Conservation (phyloP, 2,113 vertebrate species). For the Paratilapia polleni region DNA sequence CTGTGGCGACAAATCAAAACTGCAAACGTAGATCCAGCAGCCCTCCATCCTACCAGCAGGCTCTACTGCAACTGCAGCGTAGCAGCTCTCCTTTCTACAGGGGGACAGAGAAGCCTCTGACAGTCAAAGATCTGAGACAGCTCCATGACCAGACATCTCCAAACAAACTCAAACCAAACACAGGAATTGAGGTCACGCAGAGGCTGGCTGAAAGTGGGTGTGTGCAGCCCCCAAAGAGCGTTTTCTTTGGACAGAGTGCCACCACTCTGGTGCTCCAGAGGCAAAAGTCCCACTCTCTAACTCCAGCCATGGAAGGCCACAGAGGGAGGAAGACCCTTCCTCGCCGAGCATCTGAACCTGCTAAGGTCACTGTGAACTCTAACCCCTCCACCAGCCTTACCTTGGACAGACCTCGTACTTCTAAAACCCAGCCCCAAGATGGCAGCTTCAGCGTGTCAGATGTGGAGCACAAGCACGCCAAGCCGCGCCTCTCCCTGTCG, state of each 20-base stretch:
- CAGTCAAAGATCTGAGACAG: slow-evolving; percentile 61
- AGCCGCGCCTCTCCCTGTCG: slow-evolving; percentile 63
- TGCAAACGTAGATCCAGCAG: slow-evolving; percentile 43
- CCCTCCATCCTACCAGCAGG: slow-evolving; percentile 74
- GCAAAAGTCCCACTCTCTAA: slow-evolving; percentile 63
- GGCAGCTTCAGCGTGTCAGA: slow-evolving; percentile 43
- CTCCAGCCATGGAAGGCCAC: slow-evolving; percentile 10
- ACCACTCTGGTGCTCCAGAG: slow-evolving; percentile 68
- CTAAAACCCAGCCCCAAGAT: slow-evolving; percentile 17
- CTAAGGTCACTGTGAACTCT: not conserved
- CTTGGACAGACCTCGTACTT: slow-evolving; percentile 28
- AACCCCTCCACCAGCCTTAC: slow-evolving; percentile 7
- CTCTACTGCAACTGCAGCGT: slow-evolving; percentile 66
- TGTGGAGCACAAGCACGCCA: slow-evolving; percentile 31
- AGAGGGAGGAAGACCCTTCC: slow-evolving; percentile 42
- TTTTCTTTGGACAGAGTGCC: slow-evolving; percentile 77
- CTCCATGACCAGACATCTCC: slow-evolving; percentile 47
- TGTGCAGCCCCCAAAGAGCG: slow-evolving; percentile 65
- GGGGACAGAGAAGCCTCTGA: slow-evolving; percentile 58
- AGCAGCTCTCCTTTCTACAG: slow-evolving; percentile 65
- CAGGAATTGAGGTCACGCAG: slow-evolving; percentile 30
- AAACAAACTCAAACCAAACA: slow-evolving; percentile 8
- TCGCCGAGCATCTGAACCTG: slow-evolving; percentile 62
- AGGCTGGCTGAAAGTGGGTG: slow-evolving; percentile 9
- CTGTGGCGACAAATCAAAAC: not conserved